Conservation (phyloP, 2,113 vertebrate genomes). For the Halcyon malimbica region DNA sequence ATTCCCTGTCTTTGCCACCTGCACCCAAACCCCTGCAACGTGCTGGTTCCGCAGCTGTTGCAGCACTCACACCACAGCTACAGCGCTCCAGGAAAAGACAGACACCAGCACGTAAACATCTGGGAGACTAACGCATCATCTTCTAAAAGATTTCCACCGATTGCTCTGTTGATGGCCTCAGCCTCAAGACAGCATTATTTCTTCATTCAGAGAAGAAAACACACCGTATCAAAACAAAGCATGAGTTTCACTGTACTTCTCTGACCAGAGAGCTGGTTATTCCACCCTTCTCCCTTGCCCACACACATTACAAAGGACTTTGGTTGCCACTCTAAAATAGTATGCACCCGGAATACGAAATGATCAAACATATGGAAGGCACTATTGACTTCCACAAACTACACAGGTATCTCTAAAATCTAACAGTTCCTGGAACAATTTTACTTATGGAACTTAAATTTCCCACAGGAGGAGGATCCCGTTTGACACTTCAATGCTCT, state of each 20-base stretch:
- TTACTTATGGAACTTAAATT: neutral
- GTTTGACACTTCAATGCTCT: neutral
- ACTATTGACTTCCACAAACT: neutral
- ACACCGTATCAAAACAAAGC: fast-evolving
- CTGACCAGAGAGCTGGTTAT: neutral
- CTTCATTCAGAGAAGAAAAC: neutral
- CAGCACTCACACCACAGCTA: neutral
- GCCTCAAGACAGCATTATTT: neutral
- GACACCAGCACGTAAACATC: neutral
- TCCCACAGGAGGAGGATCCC: neutral
- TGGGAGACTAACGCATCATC: neutral
- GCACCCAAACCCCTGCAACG: neutral
- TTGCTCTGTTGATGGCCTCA: neutral
- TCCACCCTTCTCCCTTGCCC: neutral
- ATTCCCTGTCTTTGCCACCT: neutral
- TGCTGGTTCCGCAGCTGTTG: neutral
- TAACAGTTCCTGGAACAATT: neutral
- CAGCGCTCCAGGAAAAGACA: neutral
- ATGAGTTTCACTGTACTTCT: fast-evolving
- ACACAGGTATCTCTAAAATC: neutral
- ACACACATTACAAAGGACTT: neutral
- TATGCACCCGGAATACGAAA: fast-evolving
- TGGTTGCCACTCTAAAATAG: fast-evolving
- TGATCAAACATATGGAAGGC: neutral
- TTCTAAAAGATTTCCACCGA: neutral